Percentiles rank a stretch among this genome's conserved stretches.
phyloP scores from a whole-genome alignment of 1,140 invertebrate species.

The Eupristina koningsbergeri region DNA sequence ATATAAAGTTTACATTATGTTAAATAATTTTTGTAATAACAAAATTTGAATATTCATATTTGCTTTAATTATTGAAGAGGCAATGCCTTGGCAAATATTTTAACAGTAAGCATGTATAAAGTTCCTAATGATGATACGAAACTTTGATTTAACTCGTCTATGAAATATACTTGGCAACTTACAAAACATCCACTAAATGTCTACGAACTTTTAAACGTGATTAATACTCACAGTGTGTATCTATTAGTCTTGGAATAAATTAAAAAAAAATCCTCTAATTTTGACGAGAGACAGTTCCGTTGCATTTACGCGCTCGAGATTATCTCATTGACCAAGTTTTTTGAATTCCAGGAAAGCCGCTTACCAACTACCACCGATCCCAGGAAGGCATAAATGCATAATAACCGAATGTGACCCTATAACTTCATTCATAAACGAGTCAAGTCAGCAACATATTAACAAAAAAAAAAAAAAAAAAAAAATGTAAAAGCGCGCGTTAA shows the following conservation, averaged over 20 bases:
- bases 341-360: not conserved
- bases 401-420: not conserved
- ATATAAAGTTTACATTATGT: too few relatives aligned
- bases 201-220: not conserved
- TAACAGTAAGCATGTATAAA: too few relatives aligned
- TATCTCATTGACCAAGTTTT: slow-evolving; percentile 20
- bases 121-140: too few relatives aligned
- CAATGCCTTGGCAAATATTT: too few relatives aligned
- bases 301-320: not conserved
- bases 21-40: too few relatives aligned
- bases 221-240: not conserved
- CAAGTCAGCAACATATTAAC: not conserved
- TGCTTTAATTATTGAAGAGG: too few relatives aligned
- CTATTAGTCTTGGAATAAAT: not conserved
- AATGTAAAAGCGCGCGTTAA: not conserved
- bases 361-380: not conserved
- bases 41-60: too few relatives aligned
- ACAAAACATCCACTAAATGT: too few relatives aligned
- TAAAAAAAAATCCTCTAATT: too few relatives aligned
- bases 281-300: not conserved
- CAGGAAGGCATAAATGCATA: slow-evolving; percentile 6
- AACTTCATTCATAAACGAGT: not conserved
- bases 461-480: not conserved
- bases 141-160: not conserved
- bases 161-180: not conserved